A percentile compares a stretch with the other conserved stretches of the same genome.
Evolutionary conservation across 2,888 invertebrate genomes (phyloP).

Genomic region (Exephanes ischioxanthus): DNA sequence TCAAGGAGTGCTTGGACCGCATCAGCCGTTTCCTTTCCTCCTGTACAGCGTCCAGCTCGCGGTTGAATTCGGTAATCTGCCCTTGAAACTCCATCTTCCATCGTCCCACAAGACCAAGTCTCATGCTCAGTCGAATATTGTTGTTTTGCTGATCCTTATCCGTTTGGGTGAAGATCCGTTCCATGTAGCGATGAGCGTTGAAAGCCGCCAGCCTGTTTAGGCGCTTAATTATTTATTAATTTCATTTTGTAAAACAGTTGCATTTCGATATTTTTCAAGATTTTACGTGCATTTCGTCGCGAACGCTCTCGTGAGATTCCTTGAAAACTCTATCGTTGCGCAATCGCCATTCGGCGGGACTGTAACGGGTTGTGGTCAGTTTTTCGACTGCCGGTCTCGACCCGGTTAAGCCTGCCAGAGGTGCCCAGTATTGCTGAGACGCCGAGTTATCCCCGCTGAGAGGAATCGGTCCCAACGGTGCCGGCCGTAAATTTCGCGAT

Average conservation of each 20-base stretch:
- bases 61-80: constrained; percentile 88
- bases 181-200: constrained; percentile 88
- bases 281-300: constrained; percentile 60
- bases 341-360: constrained; percentile 89
- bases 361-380: constrained; percentile 90
- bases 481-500: constrained; percentile 16
- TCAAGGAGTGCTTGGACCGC: constrained; percentile 88
- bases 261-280: background rate
- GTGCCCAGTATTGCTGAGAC: constrained; percentile 87
- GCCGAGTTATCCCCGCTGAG: constrained; percentile 25
- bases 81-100: constrained; percentile 91
- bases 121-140: constrained; percentile 87
- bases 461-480: constrained; percentile 61
- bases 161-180: constrained; percentile 88
- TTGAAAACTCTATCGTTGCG: constrained; percentile 60
- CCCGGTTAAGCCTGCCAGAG: constrained; percentile 89
- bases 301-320: constrained; percentile 59
- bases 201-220: constrained; percentile 64
- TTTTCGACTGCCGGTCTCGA: constrained; percentile 91
- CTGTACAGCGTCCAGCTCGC: constrained; percentile 89
- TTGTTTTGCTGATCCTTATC: constrained; percentile 90
- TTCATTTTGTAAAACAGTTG: background rate
- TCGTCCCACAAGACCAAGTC: constrained; percentile 89
- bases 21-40: constrained; percentile 89
- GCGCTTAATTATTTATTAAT: background rate